Conservation (phyloP, 2,797 vertebrate species). For the Neopelma chrysocephalum region DNA sequence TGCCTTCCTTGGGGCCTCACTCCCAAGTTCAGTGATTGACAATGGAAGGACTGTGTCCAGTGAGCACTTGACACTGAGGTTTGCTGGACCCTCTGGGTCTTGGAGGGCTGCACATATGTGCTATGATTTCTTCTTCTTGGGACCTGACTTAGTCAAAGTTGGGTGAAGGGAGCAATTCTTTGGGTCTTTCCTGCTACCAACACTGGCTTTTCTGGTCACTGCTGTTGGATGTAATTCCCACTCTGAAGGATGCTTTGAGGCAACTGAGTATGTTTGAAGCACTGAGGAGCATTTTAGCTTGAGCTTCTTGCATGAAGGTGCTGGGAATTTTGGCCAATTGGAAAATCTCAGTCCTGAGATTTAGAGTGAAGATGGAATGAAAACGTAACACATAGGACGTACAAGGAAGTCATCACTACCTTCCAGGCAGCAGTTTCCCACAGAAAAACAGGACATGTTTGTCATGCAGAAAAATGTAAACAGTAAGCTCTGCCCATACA, state of each 20-base stretch:
- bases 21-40: not conserved
- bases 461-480: not conserved
- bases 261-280: not conserved
- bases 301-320: not conserved
- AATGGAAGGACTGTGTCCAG: not conserved
- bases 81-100: not conserved
- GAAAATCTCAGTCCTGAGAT: not conserved
- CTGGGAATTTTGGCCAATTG: not conserved
- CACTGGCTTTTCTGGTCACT: not conserved
- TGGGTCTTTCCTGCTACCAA: not conserved
- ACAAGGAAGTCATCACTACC: slow-evolving; percentile 6
- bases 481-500: not conserved
- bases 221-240: not conserved
- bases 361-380: not conserved
- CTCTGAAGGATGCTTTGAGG: not conserved
- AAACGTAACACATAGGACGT: not conserved
- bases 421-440: not conserved
- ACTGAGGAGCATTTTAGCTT: not conserved
- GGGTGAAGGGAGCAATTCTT: not conserved
- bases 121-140: not conserved
- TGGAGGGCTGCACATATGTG: accelerated
- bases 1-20: not conserved
- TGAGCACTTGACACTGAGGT: not conserved
- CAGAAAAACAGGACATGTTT: slow-evolving; percentile 24
- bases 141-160: not conserved